Evolutionary conservation across 2,113 vertebrate species (phyloP).

Genomic region (Gasterosteus nipponicus): DNA sequence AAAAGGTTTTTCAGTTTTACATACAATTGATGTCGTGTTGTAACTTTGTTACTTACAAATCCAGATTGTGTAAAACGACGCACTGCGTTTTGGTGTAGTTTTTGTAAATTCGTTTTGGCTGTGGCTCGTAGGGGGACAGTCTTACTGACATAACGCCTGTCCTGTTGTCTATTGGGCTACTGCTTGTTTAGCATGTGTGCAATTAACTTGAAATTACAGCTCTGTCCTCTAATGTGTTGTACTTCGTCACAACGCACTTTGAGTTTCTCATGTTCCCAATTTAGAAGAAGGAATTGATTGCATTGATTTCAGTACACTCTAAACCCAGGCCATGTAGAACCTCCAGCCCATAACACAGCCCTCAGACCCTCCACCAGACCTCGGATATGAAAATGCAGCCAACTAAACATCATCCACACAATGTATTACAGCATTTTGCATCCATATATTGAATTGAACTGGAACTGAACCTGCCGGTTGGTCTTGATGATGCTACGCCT

Average conservation of each 20-base stretch:
- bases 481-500: slow-evolving; percentile 22
- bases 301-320: slow-evolving; percentile 48
- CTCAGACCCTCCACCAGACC: not conserved
- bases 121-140: not conserved
- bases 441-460: slow-evolving; percentile 2
- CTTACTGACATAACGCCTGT: slow-evolving; percentile 4
- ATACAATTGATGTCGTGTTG: not conserved
- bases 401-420: not conserved
- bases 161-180: not conserved
- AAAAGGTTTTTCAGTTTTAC: not conserved
- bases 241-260: not conserved
- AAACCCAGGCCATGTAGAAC: slow-evolving; percentile 72
- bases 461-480: slow-evolving; percentile 23
- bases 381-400: not conserved
- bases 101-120: slow-evolving; percentile 8
- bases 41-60: slow-evolving; percentile 3
- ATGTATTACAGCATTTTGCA: not conserved
- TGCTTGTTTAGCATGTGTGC: not conserved
- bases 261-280: not conserved
- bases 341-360: no score
- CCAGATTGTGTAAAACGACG: not conserved
- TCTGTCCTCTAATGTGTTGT: not conserved
- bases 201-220: not conserved
- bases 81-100: not conserved
- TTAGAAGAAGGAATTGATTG: slow-evolving; percentile 61